Evolutionary conservation across 2,888 invertebrate species (phyloP).

Genomic region (Cryptocephalus moraei): DNA sequence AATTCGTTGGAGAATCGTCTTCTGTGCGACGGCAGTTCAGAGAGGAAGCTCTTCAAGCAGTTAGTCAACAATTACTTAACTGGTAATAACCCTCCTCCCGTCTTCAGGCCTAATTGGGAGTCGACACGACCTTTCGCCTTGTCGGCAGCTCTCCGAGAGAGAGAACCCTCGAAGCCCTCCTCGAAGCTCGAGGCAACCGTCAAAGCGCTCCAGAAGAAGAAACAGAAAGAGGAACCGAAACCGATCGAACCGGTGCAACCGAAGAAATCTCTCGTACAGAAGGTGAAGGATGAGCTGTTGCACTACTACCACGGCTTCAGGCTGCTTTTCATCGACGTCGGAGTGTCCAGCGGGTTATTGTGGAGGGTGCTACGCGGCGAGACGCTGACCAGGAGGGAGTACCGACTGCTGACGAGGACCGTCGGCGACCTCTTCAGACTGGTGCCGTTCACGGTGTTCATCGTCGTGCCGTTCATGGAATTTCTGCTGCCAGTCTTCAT

Average conservation of each 20-base stretch:
- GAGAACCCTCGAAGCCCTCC: constrained; percentile 49
- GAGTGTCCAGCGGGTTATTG: constrained; percentile 68
- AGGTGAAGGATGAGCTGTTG: constrained; percentile 68
- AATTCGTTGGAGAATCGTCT: too few species aligned
- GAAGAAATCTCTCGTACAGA: constrained; percentile 62
- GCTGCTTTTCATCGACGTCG: constrained; percentile 82
- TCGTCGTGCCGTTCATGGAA: constrained; percentile 97
- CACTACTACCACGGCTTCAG: constrained; percentile 98
- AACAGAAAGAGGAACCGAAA: constrained; percentile 48
- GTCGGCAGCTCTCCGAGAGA: too few species aligned
- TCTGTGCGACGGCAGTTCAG: too few species aligned
- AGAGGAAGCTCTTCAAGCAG: too few species aligned
- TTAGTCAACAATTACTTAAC: too few species aligned
- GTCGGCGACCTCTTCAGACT: constrained; percentile 92
- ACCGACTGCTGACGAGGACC: constrained; percentile 83
- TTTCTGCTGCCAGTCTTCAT: constrained; percentile 83
- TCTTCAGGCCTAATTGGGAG: too few species aligned
- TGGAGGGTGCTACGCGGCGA: constrained; percentile 77
- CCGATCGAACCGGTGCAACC: constrained; percentile 48
- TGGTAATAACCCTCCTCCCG: too few species aligned
- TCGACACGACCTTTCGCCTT: too few species aligned
- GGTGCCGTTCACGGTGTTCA: constrained; percentile 94
- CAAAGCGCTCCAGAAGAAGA: constrained; percentile 67
- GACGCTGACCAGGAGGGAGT: constrained; percentile 77
- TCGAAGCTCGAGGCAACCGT: constrained; percentile 91